Percentiles rank a stretch among this genome's conserved stretches.
phyloP scores from a whole-genome alignment of 2,797 vertebrate genomes.

The Phoxinus dragarum region DNA sequence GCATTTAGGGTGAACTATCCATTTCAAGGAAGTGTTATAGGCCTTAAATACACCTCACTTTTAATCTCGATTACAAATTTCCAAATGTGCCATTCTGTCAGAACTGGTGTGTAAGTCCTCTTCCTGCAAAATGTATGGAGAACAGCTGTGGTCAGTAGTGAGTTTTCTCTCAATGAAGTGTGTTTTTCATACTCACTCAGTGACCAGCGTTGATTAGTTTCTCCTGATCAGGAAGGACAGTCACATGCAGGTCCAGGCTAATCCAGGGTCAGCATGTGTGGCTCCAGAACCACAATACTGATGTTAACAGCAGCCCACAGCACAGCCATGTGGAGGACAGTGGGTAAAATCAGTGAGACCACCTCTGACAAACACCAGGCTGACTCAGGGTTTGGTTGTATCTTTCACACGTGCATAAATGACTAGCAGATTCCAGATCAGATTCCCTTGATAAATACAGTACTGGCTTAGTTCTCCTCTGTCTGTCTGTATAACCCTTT shows the following conservation, averaged over 20 bases:
- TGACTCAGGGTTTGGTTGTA: conserved; percentile 6
- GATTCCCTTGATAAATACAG: background rate
- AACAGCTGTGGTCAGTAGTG: background rate
- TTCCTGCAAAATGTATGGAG: background rate
- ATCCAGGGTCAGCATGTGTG: conserved; percentile 43
- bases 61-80: background rate
- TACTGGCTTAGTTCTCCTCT: background rate
- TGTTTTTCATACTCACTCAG: background rate
- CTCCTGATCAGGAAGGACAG: background rate
- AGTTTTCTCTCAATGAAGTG: background rate
- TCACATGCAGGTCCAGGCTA: conserved; percentile 13
- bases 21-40: background rate
- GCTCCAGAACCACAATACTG: conserved; percentile 1
- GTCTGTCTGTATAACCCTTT: background rate
- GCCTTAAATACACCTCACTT: background rate
- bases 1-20: background rate
- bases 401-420: background rate
- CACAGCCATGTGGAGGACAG: conserved; percentile 63
- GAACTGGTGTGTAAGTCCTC: background rate
- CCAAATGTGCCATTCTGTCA: background rate
- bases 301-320: conserved; percentile 61
- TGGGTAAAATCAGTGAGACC: conserved; percentile 52
- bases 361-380: conserved; percentile 27
- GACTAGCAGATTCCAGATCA: background rate
- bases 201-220: background rate